phyloP scores from a whole-genome alignment of 2,888 invertebrate genomes.

The Pteria penguin region DNA sequence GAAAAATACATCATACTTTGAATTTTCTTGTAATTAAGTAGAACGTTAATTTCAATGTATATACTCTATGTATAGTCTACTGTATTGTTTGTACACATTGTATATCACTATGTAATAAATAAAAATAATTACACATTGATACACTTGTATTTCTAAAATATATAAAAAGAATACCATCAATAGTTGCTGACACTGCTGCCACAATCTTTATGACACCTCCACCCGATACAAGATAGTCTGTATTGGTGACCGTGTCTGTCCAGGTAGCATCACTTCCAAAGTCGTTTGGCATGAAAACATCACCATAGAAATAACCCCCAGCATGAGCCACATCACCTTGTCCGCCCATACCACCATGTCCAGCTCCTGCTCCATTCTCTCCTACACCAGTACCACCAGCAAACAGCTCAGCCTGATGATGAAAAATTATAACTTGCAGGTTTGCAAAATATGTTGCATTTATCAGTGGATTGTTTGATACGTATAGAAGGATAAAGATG shows the following conservation, averaged over 20 bases:
- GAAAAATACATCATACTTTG: background rate
- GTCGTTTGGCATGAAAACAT: conserved; percentile 46
- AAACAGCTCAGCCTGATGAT: background rate
- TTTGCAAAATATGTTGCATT: too few species aligned
- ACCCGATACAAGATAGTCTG: conserved; percentile 38
- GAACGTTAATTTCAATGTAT: too few species aligned
- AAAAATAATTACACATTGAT: too few species aligned
- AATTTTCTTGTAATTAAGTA: too few species aligned
- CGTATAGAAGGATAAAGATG: too few species aligned
- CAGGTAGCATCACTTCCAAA: conserved; percentile 60
- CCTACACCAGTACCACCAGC: conserved; percentile 56
- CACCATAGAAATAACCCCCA: conserved; percentile 60
- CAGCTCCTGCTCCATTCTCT: conserved; percentile 60
- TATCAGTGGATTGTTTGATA: too few species aligned
- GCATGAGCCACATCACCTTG: conserved; percentile 28
- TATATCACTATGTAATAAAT: too few species aligned
- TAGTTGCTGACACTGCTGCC: conserved; percentile 40
- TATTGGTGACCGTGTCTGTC: conserved; percentile 24
- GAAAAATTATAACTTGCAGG: background rate
- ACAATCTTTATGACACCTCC: conserved; percentile 62
- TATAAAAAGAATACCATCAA: conserved; percentile 57
- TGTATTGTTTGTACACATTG: too few species aligned
- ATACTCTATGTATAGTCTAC: too few species aligned
- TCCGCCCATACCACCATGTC: conserved; percentile 68
- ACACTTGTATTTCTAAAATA: too few species aligned